phyloP scores from a whole-genome alignment of 2,797 vertebrate genomes.

The Mastacembelus armatus region DNA sequence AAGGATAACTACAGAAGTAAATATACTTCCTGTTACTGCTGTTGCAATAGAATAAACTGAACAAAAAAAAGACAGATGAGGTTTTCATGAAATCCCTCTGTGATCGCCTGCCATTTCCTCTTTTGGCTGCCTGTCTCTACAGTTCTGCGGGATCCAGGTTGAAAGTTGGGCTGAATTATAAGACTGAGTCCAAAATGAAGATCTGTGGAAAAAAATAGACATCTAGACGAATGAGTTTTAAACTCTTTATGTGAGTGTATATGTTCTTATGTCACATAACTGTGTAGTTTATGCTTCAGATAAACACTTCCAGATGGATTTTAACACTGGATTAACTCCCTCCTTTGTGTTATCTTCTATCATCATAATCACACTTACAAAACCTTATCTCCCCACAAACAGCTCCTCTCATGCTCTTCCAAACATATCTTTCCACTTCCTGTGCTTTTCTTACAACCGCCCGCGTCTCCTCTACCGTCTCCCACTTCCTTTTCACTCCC shows the following conservation, averaged over 20 bases:
- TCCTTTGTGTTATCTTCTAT: constrained; percentile 29
- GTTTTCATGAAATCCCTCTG: constrained; percentile 28
- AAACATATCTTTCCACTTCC: constrained; percentile 60
- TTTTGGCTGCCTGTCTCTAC: constrained; percentile 29
- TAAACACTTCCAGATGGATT: constrained; percentile 61
- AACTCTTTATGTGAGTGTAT: constrained; percentile 5
- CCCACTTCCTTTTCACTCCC: constrained; percentile 63
- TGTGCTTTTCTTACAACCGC: constrained; percentile 48
- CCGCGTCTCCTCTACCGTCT: constrained; percentile 68
- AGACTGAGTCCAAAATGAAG: neutral
- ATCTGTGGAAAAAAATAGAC: constrained; percentile 5
- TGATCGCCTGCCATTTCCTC: constrained; percentile 43
- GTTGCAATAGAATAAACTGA: neutral
- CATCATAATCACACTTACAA: constrained; percentile 40
- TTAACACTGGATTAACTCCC: constrained; percentile 27
- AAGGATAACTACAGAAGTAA: neutral
- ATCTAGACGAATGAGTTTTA: neutral
- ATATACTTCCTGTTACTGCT: neutral
- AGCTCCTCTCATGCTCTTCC: constrained; percentile 48
- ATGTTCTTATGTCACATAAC: constrained; percentile 28
- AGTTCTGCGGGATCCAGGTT: constrained; percentile 32
- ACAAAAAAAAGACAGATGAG: constrained; percentile 17
- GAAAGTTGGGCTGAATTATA: constrained; percentile 53
- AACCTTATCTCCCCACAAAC: constrained; percentile 54
- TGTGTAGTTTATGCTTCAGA: constrained; percentile 22